Percentiles rank a stretch among this genome's conserved stretches.
Evolutionary conservation across 2,888 invertebrate genomes (phyloP).

Genomic region (Melinaea menophilus): DNA sequence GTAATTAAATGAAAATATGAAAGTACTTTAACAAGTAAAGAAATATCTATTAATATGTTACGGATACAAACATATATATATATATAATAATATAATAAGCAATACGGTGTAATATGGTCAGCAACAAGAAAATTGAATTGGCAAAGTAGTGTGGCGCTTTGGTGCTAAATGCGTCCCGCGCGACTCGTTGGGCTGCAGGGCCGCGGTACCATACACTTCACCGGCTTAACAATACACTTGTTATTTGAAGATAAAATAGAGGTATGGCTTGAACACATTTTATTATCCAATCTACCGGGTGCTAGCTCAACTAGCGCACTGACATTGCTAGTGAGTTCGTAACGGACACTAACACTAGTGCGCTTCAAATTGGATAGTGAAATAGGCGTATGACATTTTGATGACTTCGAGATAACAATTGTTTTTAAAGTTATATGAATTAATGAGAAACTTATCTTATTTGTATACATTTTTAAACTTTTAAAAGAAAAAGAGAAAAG

Average conservation of each 20-base stretch:
- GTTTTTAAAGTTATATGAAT: too few species aligned
- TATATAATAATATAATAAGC: constrained; percentile 38
- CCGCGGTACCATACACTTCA: constrained; percentile 26
- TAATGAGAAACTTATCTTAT: too few species aligned
- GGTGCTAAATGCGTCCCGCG: constrained; percentile 71
- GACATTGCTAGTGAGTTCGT: too few species aligned
- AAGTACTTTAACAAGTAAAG: not conserved
- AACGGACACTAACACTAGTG: too few species aligned
- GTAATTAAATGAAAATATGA: not conserved
- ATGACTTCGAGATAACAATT: too few species aligned
- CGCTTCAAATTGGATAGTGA: too few species aligned
- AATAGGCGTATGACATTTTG: too few species aligned
- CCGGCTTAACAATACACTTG: constrained; percentile 21
- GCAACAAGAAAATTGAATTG: constrained; percentile 74
- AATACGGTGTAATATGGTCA: constrained; percentile 58
- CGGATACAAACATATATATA: not conserved
- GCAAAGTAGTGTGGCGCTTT: constrained; percentile 54
- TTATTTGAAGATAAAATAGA: constrained; percentile 18
- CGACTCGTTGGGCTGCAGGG: constrained; percentile 52
- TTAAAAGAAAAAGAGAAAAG: too few species aligned
- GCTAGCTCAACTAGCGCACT: too few species aligned
- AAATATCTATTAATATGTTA: not conserved
- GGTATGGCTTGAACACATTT: constrained; percentile 14
- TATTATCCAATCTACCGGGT: not conserved
- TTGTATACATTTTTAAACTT: too few species aligned